Evolutionary conservation across 2,113 vertebrate genomes (phyloP), one percentile per base, ranked within the genome.

Genomic region (Cryptotis parvus): DNA sequence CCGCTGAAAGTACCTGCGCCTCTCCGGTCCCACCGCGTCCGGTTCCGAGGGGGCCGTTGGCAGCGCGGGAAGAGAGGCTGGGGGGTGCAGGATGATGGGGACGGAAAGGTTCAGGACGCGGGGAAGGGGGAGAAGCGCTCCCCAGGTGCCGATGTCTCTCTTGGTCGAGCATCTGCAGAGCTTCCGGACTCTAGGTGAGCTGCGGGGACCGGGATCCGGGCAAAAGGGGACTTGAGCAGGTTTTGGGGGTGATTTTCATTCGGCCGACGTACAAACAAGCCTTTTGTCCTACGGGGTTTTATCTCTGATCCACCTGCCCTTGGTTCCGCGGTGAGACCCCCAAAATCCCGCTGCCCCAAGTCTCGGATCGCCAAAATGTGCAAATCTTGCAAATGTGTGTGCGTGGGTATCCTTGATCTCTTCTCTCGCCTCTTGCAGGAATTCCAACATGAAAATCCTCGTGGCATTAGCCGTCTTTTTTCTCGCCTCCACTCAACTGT

Each of bases 381-480:
- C 9, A 70, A 15, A 37, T 18, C 14, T 43, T 49, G 45, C 45
- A 14, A 49, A 14, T 10, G 45, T 49, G 45, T 49, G 45, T 14
- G 45, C 45, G 45, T 14, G 45, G 10, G 45, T 37, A 11, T 74
- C 55, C 73, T 26, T 24, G 2, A 1, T 31, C 65, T 66, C 80
- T 84, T 55, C 41, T 65, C 35, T 65, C 22, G 10, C 15, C 45
- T 52, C 72, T 68, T 43, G 7, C 63, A 91, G 96, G 95, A 86
- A 85, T 86, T 74, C 27, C 97, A 97, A 69, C 92, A 99, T 99
- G 99, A 99, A 98, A 95, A 96, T 98, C 82, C 87, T 98, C 24
- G 82, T 99, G 55, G 98, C 98, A 27, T 91, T 98, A 88, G 96
- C 98, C 11, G 96, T 99, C 86, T 93, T 98, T 49, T 97, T 99